Conservation (phyloP, 2,797 vertebrate genomes). For the Buceros bicornis region DNA sequence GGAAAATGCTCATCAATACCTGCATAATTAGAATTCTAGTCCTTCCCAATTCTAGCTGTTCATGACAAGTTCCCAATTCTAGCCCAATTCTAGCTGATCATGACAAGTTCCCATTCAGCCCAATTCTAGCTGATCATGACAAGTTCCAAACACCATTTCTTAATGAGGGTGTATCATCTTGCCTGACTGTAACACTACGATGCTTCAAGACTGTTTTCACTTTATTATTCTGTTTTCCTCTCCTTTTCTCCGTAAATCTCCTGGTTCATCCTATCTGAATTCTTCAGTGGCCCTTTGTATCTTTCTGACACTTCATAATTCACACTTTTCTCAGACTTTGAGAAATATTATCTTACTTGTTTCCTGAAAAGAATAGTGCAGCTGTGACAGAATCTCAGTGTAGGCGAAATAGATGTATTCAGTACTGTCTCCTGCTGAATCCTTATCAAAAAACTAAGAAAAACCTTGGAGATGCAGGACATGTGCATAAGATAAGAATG, state of each 20-base stretch:
- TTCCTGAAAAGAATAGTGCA: neutral
- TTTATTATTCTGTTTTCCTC: neutral
- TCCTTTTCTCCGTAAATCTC: neutral
- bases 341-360: neutral
- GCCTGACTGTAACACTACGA: neutral
- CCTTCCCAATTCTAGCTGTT: neutral
- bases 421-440: neutral
- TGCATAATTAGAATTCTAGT: neutral
- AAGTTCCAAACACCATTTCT: neutral
- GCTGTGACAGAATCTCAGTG: neutral
- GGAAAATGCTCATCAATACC: neutral
- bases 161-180: neutral
- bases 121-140: neutral
- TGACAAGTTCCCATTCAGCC: neutral
- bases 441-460: neutral
- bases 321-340: neutral
- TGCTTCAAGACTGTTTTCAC: neutral
- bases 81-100: no score
- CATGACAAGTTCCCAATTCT: no score
- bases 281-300: neutral
- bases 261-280: neutral
- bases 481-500: neutral
- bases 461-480: neutral
- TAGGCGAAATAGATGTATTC: neutral
- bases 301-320: neutral